phyloP scores from a whole-genome alignment of 2,113 vertebrate species.

The Anolis carolinensis region DNA sequence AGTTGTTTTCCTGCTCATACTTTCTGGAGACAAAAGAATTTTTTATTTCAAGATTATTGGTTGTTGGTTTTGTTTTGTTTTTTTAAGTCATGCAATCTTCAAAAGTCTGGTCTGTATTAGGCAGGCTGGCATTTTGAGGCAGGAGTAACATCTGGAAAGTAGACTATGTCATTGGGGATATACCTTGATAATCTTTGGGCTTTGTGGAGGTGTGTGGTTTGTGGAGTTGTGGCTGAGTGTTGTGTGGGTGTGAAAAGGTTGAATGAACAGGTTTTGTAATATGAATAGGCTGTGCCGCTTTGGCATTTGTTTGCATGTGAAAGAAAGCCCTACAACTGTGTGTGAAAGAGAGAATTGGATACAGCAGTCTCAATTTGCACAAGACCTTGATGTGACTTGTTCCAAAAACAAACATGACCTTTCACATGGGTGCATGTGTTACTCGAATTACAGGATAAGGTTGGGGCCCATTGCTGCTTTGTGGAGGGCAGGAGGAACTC shows the following conservation, averaged over 20 bases:
- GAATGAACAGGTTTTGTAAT: background rate
- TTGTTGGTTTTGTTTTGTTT: too few species aligned
- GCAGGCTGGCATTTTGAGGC: background rate
- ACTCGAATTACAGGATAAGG: conserved; percentile 32
- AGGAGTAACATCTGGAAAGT: background rate
- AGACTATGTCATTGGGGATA: too few species aligned
- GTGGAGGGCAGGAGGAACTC: background rate
- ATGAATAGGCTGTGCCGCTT: background rate
- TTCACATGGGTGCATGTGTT: conserved; percentile 27
- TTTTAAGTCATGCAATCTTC: background rate
- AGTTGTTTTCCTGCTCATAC: background rate
- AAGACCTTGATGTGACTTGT: conserved; percentile 42
- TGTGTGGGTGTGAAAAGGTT: background rate
- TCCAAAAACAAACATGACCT: conserved; percentile 48
- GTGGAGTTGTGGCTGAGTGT: background rate
- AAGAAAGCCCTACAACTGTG: too few species aligned
- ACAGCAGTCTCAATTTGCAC: conserved; percentile 14
- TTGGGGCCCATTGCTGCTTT: conserved; percentile 13
- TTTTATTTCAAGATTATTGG: background rate
- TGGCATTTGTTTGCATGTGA: background rate
- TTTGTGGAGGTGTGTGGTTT: background rate
- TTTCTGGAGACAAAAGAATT: background rate
- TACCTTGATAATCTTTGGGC: too few species aligned
- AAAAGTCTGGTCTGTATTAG: background rate
- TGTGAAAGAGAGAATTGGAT: background rate